Conservation (phyloP, 2,888 invertebrate genomes). For the Nymphalis c-album region DNA sequence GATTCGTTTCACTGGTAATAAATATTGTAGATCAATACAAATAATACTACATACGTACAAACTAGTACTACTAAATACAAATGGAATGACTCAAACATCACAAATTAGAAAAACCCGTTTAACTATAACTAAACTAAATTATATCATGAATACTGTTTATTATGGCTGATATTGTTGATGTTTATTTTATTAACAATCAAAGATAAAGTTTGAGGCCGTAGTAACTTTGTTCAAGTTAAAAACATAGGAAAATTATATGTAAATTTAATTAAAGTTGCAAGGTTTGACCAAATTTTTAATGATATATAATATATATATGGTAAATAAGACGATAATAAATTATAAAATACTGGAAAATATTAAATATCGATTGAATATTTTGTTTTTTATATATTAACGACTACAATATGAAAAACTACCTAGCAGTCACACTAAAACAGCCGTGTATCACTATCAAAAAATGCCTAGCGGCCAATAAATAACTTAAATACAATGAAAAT, state of each 20-base stretch:
- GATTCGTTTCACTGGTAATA: constrained; percentile 6
- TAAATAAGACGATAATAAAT: no score
- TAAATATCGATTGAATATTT: neutral
- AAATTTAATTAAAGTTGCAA: neutral
- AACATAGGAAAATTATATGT: no score
- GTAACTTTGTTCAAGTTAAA: no score
- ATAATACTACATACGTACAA: constrained; percentile 12
- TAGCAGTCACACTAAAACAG: constrained; percentile 28
- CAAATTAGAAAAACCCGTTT: constrained; percentile 45
- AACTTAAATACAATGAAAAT: constrained; percentile 25
- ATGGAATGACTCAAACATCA: constrained; percentile 41
- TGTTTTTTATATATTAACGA: constrained; percentile 6
- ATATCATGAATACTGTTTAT: constrained; percentile 22
- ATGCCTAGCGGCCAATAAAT: constrained; percentile 30
- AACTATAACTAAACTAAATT: constrained; percentile 21
- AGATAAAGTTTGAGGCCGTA: no score
- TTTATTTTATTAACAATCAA: neutral
- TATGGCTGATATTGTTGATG: constrained; percentile 18
- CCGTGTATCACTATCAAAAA: constrained; percentile 36
- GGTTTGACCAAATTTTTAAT: neutral
- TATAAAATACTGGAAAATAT: no score
- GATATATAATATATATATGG: neutral
- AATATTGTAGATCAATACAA: constrained; percentile 11
- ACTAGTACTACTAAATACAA: neutral
- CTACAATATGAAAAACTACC: constrained; percentile 7